Evolutionary conservation across 2,113 vertebrate genomes (phyloP).

Genomic region (Eonycteris spelaea): DNA sequence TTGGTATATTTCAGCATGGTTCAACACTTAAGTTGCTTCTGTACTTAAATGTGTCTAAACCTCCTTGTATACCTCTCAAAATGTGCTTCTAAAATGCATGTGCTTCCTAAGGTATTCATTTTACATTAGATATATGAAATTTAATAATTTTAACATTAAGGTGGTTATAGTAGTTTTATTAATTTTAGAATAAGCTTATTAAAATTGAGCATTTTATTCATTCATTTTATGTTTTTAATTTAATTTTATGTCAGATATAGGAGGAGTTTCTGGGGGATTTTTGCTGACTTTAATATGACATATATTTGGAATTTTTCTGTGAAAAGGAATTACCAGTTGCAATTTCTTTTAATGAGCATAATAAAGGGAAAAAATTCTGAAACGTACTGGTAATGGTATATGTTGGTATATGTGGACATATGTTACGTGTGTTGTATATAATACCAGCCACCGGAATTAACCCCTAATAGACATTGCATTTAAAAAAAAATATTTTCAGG

Average conservation of each 20-base stretch:
- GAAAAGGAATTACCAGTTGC: neutral
- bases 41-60: conserved; percentile 4
- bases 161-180: neutral
- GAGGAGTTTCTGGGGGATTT: conserved; percentile 38
- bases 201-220: conserved; percentile 11
- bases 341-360: neutral
- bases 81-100: neutral
- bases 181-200: conserved; percentile 42
- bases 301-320: conserved; percentile 32
- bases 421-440: neutral
- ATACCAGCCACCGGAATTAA: neutral
- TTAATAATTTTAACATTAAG: conserved; percentile 3
- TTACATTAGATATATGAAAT: neutral
- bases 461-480: neutral
- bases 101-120: neutral
- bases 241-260: neutral
- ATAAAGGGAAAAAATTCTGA: neutral
- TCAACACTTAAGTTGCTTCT: conserved; percentile 9
- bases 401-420: neutral
- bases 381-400: neutral
- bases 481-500: neutral
- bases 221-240: conserved; percentile 35
- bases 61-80: neutral
- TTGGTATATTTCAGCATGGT: neutral
- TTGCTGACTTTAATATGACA: neutral